A percentile compares a stretch with the other conserved stretches of the same genome.
Conservation (phyloP, 2,797 vertebrate species). For the Scarus forsteni region DNA sequence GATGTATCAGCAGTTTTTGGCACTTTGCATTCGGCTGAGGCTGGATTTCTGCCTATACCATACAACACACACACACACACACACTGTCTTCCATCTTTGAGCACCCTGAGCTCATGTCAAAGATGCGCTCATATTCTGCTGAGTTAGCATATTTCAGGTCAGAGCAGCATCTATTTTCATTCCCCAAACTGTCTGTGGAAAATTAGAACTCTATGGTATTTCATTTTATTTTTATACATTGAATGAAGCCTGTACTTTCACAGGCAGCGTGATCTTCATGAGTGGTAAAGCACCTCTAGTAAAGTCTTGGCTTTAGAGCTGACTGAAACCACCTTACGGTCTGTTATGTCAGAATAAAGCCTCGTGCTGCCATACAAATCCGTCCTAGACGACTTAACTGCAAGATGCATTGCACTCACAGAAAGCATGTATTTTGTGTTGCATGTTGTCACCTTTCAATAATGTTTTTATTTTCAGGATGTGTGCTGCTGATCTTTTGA, state of each 20-base stretch:
- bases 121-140: constrained; percentile 17
- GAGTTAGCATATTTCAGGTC: constrained; percentile 49
- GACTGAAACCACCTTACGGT: background rate
- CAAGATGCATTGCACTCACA: too few species aligned
- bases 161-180: constrained; percentile 57
- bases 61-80: constrained; percentile 18
- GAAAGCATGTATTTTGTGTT: too few species aligned
- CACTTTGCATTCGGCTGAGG: constrained; percentile 59
- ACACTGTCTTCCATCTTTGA: constrained; percentile 18
- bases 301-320: background rate
- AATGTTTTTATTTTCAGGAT: too few species aligned
- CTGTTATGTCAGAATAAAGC: background rate
- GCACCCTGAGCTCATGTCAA: constrained; percentile 17
- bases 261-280: background rate
- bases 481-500: too few species aligned
- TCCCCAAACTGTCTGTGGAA: constrained; percentile 33
- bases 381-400: too few species aligned
- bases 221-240: background rate
- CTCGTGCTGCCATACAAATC: too few species aligned
- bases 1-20: constrained; percentile 18
- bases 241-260: background rate
- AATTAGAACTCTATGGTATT: constrained; percentile 6
- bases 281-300: background rate
- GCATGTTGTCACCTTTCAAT: too few species aligned
- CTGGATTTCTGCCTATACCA: constrained; percentile 38